Conservation (phyloP, 2,113 vertebrate species). For the Pedetes capensis region DNA sequence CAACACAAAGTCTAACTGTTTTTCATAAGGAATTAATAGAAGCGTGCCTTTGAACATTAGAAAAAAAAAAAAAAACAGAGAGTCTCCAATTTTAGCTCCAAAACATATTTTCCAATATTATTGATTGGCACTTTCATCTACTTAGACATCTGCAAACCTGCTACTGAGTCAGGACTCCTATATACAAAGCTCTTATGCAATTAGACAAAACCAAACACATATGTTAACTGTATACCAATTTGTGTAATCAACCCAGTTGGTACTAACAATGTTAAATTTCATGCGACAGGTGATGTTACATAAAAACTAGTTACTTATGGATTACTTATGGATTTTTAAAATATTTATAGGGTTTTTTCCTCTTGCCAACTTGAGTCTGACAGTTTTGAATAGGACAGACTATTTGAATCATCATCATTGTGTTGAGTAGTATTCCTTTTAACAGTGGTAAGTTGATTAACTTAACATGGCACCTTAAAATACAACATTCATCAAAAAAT, state of each 20-base stretch:
- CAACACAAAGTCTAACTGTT: neutral
- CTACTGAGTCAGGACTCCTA: neutral
- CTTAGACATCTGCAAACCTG: neutral
- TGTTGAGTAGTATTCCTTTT: neutral
- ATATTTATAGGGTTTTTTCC: no score
- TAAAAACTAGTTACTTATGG: neutral
- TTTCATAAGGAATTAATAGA: neutral
- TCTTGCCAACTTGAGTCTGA: neutral
- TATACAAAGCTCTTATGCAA: neutral
- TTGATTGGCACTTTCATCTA: accelerated
- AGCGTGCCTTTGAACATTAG: neutral
- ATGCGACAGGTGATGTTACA: neutral
- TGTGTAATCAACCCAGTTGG: neutral
- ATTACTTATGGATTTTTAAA: neutral
- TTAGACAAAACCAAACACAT: neutral
- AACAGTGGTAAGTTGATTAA: neutral
- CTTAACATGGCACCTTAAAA: neutral
- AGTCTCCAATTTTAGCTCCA: neutral
- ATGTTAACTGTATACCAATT: neutral
- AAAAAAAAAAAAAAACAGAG: neutral
- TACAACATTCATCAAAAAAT: neutral
- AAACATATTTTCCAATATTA: neutral
- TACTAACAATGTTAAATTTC: neutral
- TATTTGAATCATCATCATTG: neutral
- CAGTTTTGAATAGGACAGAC: neutral